Evolutionary conservation across 2,888 invertebrate species (phyloP).

Genomic region (Ophion ellenae): DNA sequence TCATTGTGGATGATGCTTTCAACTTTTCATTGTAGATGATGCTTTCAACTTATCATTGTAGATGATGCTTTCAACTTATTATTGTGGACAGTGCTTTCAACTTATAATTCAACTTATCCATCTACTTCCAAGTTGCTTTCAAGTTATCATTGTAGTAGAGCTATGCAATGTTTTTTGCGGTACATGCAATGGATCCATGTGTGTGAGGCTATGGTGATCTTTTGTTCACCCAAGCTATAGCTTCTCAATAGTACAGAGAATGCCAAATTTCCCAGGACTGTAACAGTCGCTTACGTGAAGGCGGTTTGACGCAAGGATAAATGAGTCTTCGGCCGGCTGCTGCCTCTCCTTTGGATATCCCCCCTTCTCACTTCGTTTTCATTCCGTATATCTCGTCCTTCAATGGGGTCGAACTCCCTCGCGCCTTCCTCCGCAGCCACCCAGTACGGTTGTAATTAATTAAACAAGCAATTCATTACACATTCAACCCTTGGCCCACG

Average conservation of each 20-base stretch:
- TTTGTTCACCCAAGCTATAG: background rate
- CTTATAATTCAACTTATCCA: no score
- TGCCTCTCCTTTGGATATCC: conserved; percentile 39
- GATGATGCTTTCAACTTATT: no score
- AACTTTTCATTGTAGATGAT: no score
- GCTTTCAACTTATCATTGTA: no score
- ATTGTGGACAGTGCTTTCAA: no score
- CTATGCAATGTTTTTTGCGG: no score
- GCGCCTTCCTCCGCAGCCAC: conserved; percentile 70
- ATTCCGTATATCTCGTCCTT: conserved; percentile 36
- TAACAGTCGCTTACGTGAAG: conserved; percentile 60
- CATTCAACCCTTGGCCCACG: conserved; percentile 80
- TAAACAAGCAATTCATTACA: conserved; percentile 91
- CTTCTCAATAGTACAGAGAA: conserved; percentile 13
- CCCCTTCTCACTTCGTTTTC: conserved; percentile 38
- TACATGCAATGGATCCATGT: no score
- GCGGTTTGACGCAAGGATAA: conserved; percentile 75
- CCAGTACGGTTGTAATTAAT: conserved; percentile 87
- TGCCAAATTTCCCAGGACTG: conserved; percentile 43
- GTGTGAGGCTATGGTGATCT: background rate
- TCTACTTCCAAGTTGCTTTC: no score
- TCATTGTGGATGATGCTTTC: no score
- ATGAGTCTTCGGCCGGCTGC: conserved; percentile 75
- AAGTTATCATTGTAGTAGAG: no score
- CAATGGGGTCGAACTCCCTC: conserved; percentile 62